Percentiles rank a stretch among this genome's conserved stretches.
phyloP scores from a whole-genome alignment of 2,888 invertebrate species.

The Ypsolopha scabrella region DNA sequence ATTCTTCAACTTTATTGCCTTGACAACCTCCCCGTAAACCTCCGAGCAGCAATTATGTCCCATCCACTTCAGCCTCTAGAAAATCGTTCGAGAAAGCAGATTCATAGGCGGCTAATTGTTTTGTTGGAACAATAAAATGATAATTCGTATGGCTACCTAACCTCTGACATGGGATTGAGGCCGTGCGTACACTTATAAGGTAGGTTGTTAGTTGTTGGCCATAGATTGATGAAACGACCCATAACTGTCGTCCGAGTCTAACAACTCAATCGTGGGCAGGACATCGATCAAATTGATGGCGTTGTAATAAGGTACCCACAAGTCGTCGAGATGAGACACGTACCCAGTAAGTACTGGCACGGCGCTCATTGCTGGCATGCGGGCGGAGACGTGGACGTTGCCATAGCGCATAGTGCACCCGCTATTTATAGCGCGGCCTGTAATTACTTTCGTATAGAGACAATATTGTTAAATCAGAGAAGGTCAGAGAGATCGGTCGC shows the following conservation, averaged over 20 bases:
- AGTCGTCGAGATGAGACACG: conserved; percentile 3
- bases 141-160: neutral
- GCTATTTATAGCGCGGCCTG: conserved; percentile 32
- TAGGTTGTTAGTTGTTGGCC: neutral
- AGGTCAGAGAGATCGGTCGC: conserved; percentile 26
- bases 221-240: conserved; percentile 4
- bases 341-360: neutral
- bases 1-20: conserved; percentile 38
- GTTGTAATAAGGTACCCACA: conserved; percentile 20
- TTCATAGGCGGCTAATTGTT: neutral
- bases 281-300: conserved; percentile 29
- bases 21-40: conserved; percentile 17
- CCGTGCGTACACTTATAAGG: neutral
- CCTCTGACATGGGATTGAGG: neutral
- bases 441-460: conserved; percentile 45
- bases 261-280: conserved; percentile 23
- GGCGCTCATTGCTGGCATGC: neutral
- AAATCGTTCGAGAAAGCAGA: conserved; percentile 1
- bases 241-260: conserved; percentile 17
- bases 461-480: conserved; percentile 41
- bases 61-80: conserved; percentile 8
- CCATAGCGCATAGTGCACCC: conserved; percentile 15
- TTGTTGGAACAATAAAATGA: neutral
- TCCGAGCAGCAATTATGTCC: conserved; percentile 19
- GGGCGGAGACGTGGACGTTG: neutral